phyloP scores from a whole-genome alignment of 2,888 invertebrate species.

The Leucania comma region DNA sequence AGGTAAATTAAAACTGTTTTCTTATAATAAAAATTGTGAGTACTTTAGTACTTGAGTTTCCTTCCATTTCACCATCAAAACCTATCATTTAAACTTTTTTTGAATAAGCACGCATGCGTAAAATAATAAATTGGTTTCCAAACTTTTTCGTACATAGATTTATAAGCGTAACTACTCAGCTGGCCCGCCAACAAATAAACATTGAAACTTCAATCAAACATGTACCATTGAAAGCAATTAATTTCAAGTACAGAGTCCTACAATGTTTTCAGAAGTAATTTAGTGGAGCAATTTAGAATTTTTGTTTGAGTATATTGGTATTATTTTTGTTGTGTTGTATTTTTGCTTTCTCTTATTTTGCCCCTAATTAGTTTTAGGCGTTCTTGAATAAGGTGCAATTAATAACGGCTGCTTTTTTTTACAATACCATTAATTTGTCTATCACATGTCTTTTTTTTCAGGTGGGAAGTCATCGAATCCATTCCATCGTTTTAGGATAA shows the following conservation, averaged over 20 bases:
- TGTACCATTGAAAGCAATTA: constrained; percentile 51
- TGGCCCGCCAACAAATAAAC: constrained; percentile 24
- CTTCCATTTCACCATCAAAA: neutral
- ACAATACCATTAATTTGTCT: too few species aligned
- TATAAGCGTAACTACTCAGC: constrained; percentile 25
- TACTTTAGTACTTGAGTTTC: neutral
- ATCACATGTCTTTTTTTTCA: neutral
- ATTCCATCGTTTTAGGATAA: too few species aligned
- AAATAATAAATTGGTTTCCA: constrained; percentile 29
- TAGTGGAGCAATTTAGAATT: constrained; percentile 16
- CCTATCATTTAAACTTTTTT: constrained; percentile 16
- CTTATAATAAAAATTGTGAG: neutral
- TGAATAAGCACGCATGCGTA: constrained; percentile 13
- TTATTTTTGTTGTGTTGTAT: constrained; percentile 22
- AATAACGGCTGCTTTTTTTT: neutral
- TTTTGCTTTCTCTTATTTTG: neutral
- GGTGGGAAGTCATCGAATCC: too few species aligned
- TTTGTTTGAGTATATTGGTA: constrained; percentile 23
- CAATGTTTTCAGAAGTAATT: constrained; percentile 31
- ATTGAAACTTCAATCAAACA: too few species aligned
- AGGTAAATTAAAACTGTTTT: too few species aligned
- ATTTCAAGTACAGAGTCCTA: constrained; percentile 27
- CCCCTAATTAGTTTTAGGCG: neutral
- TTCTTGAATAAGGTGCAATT: neutral
- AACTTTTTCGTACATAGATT: constrained; percentile 19